phyloP scores from a whole-genome alignment of 2,888 invertebrate species.

The Parnassius orleans region DNA sequence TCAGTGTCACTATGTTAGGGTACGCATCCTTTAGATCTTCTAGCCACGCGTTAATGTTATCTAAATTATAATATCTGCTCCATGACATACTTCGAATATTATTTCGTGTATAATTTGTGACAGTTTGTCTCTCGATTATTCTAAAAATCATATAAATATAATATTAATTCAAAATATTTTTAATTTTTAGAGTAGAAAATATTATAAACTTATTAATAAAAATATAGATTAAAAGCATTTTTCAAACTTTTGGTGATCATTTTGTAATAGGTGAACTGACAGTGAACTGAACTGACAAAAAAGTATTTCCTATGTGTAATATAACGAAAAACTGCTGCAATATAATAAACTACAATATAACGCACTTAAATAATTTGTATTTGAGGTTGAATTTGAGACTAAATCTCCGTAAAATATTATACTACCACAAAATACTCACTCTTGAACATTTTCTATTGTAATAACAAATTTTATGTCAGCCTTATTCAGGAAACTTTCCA shows the following conservation, averaged over 20 bases:
- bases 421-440: slow-evolving; percentile 52
- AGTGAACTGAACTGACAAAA: no score
- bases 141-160: slow-evolving; percentile 43
- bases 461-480: slow-evolving; percentile 63
- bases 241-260: no score
- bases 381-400: neutral
- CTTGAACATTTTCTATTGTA: slow-evolving; percentile 70
- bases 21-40: slow-evolving; percentile 67
- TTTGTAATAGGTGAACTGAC: no score
- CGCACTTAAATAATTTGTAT: no score
- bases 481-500: slow-evolving; percentile 54
- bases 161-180: no score
- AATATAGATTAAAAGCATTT: no score
- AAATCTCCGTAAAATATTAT: neutral
- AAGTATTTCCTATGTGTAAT: no score
- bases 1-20: slow-evolving; percentile 62
- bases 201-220: no score
- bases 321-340: no score
- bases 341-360: no score
- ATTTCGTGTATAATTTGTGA: slow-evolving; percentile 47
- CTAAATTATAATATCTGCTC: slow-evolving; percentile 81
- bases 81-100: slow-evolving; percentile 69
- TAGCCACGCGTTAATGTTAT: slow-evolving; percentile 82
- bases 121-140: slow-evolving; percentile 71
- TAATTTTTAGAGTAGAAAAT: no score